Conservation (phyloP, 2,113 vertebrate species). For the Cinclus cinclus region DNA sequence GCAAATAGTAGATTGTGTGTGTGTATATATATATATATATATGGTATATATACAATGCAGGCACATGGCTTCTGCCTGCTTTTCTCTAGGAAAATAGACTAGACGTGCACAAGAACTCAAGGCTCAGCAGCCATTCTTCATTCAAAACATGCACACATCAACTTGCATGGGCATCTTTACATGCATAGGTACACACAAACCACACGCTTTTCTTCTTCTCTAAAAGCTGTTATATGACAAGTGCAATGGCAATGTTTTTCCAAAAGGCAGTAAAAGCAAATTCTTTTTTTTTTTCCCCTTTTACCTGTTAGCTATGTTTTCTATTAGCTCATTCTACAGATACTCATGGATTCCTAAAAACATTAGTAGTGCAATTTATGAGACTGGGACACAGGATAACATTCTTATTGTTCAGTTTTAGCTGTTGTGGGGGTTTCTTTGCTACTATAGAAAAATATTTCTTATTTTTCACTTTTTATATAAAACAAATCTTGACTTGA, state of each 20-base stretch:
- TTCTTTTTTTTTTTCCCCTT: not conserved
- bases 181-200: rapidly evolving
- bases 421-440: not conserved
- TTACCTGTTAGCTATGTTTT: not conserved
- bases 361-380: not conserved
- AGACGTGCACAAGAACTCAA: not conserved
- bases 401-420: not conserved
- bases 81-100: not conserved
- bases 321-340: not conserved
- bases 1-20: not conserved
- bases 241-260: not conserved
- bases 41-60: not conserved
- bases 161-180: not conserved
- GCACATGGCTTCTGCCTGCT: not conserved
- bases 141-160: not conserved
- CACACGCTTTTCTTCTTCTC: rapidly evolving
- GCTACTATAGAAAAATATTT: not conserved
- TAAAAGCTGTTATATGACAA: not conserved
- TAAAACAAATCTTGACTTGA: not conserved
- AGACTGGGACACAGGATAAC: not conserved
- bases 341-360: not conserved
- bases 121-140: not conserved
- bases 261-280: not conserved
- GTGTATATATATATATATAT: too few relatives aligned
- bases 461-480: not conserved